A percentile compares a stretch with the other conserved stretches of the same genome.
Conservation (phyloP, 2,113 vertebrate genomes). For the Oncorhynchus nerka region DNA sequence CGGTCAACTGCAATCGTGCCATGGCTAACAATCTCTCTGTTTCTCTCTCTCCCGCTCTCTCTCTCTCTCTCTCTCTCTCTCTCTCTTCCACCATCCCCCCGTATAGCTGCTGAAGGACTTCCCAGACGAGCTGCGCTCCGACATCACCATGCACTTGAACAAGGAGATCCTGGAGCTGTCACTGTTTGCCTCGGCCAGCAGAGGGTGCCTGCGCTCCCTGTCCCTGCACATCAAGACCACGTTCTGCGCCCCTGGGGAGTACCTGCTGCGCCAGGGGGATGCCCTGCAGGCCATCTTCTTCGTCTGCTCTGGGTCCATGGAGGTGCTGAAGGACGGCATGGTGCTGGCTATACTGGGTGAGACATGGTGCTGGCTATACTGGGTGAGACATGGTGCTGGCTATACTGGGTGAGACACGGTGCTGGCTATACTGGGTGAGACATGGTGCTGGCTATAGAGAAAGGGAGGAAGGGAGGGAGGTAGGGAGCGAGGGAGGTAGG, state of each 20-base stretch:
- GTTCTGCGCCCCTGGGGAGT: conserved; percentile 96
- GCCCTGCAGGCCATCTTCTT: conserved; percentile 97
- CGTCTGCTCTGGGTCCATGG: conserved; percentile 98
- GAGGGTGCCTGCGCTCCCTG: conserved; percentile 93
- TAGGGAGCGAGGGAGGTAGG: too few relatives aligned
- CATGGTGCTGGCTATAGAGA: too few relatives aligned
- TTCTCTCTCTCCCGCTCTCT: not conserved
- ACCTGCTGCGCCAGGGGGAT: conserved; percentile 95
- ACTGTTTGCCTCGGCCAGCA: conserved; percentile 91
- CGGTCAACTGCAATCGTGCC: too few relatives aligned
- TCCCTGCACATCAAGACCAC: conserved; percentile 97
- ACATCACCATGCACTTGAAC: conserved; percentile 98
- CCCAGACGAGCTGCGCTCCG: conserved; percentile 93
- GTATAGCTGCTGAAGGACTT: conserved; percentile 94
- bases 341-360: conserved; percentile 96
- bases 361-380: conserved; percentile 73
- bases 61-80: conserved; percentile 11
- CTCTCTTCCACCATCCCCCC: conserved; percentile 25
- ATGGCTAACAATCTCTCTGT: not conserved
- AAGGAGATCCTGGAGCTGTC: conserved; percentile 98
- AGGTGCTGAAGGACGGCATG: conserved; percentile 94
- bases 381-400: too few relatives aligned
- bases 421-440: too few relatives aligned
- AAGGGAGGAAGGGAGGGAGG: too few relatives aligned
- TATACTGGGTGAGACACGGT: too few relatives aligned